phyloP scores from a whole-genome alignment of 2,888 invertebrate species.

The Glyphotaelius pellucidus region DNA sequence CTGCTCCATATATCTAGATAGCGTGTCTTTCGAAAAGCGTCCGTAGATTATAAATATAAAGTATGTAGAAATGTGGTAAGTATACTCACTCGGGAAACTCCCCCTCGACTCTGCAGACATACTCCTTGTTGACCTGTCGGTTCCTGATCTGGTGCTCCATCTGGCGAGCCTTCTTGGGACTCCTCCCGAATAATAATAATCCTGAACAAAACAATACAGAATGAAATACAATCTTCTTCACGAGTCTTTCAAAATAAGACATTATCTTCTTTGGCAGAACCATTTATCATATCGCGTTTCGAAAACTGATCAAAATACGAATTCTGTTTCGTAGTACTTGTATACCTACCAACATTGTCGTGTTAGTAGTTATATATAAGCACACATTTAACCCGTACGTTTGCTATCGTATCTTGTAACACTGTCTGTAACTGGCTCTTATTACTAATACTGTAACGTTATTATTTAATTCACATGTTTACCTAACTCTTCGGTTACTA shows the following conservation, averaged over 20 bases:
- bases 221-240: slow-evolving; percentile 38
- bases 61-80: background rate
- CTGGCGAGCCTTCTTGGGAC: slow-evolving; percentile 94
- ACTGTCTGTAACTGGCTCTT: too few relatives aligned
- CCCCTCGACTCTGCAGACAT: slow-evolving; percentile 96
- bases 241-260: background rate
- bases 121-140: slow-evolving; percentile 95
- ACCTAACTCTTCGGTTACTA: too few relatives aligned
- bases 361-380: too few relatives aligned
- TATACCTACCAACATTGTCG: too few relatives aligned
- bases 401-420: background rate
- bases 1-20: too few relatives aligned
- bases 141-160: slow-evolving; percentile 97
- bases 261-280: background rate
- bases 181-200: slow-evolving; percentile 93
- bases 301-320: background rate
- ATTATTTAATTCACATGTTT: too few relatives aligned
- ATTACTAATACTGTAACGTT: too few relatives aligned
- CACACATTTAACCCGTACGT: background rate
- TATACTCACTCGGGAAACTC: slow-evolving; percentile 91
- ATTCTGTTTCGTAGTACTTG: background rate
- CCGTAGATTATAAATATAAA: background rate
- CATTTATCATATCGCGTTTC: background rate
- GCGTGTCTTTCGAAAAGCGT: too few relatives aligned
- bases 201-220: slow-evolving; percentile 71